These are phyloP conservation scores for Aradophagus sp. DNA, from an alignment of 1,140 invertebrate genomes.

Conservation along the genomic window DNA sequence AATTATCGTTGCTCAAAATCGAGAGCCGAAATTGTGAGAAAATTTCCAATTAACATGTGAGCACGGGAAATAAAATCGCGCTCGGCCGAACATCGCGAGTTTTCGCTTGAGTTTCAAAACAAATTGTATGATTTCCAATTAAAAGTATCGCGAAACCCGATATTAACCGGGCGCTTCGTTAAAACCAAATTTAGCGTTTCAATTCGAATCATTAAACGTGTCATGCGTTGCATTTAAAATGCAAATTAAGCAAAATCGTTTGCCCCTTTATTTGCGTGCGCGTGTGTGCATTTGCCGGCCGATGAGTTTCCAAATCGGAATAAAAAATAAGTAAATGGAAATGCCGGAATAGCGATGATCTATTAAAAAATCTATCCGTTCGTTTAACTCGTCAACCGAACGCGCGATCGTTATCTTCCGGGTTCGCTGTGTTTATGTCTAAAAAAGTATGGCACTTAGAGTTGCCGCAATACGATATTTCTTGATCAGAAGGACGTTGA, in stretches of 20 bases:
- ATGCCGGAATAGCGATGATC: too few species aligned
- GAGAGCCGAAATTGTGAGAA: neutral
- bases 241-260: neutral
- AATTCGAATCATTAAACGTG: conserved; percentile 7
- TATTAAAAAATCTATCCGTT: too few species aligned
- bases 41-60: neutral
- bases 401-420: neutral
- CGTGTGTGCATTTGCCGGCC: too few species aligned
- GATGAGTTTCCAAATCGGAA: too few species aligned
- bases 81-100: neutral
- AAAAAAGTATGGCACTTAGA: conserved; percentile 23
- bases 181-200: conserved; percentile 3
- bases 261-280: too few species aligned
- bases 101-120: neutral
- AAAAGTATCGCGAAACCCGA: too few species aligned
- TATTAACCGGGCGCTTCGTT: neutral
- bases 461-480: too few species aligned
- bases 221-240: conserved; percentile 4
- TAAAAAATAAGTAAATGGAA: too few species aligned
- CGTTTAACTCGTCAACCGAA: too few species aligned
- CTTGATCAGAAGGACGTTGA: conserved; percentile 5
- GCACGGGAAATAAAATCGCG: conserved; percentile 1
- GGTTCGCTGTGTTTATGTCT: neutral
- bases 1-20: neutral
- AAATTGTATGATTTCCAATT: neutral